phyloP scores from a whole-genome alignment of 2,888 invertebrate genomes.

The Steromphala cineraria region DNA sequence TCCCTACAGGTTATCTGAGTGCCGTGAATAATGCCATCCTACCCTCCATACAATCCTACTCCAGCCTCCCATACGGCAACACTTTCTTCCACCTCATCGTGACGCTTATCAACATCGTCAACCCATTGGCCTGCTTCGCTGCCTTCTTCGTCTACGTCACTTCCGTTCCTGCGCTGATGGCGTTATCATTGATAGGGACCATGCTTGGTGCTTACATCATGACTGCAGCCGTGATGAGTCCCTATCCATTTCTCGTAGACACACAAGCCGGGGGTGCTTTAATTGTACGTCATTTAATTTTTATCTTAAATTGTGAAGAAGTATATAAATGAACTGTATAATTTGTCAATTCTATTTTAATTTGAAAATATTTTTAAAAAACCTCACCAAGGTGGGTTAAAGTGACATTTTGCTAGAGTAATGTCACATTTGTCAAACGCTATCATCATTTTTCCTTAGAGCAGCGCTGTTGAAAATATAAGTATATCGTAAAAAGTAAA shows the following conservation, averaged over 20 bases:
- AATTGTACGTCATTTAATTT: constrained; percentile 79
- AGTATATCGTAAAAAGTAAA: too few relatives aligned
- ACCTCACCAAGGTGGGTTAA: too few relatives aligned
- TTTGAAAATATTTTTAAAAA: too few relatives aligned
- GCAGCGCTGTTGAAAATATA: too few relatives aligned
- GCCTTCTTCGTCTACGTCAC: constrained; percentile 77
- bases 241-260: constrained; percentile 80
- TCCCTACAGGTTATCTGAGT: constrained; percentile 79
- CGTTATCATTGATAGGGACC: constrained; percentile 73
- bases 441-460: too few relatives aligned
- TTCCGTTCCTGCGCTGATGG: constrained; percentile 44
- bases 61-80: constrained; percentile 88
- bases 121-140: constrained; percentile 84
- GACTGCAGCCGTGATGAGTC: constrained; percentile 84
- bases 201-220: constrained; percentile 82
- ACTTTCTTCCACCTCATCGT: constrained; percentile 85
- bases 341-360: too few relatives aligned
- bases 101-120: constrained; percentile 85
- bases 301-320: too few relatives aligned
- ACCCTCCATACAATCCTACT: constrained; percentile 87
- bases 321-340: too few relatives aligned
- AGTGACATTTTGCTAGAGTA: too few relatives aligned
- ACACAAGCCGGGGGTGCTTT: constrained; percentile 80
- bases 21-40: constrained; percentile 86
- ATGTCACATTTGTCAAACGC: too few relatives aligned